phyloP scores from a whole-genome alignment of 1,140 invertebrate genomes.

The Trialeurodes vaporariorum region DNA sequence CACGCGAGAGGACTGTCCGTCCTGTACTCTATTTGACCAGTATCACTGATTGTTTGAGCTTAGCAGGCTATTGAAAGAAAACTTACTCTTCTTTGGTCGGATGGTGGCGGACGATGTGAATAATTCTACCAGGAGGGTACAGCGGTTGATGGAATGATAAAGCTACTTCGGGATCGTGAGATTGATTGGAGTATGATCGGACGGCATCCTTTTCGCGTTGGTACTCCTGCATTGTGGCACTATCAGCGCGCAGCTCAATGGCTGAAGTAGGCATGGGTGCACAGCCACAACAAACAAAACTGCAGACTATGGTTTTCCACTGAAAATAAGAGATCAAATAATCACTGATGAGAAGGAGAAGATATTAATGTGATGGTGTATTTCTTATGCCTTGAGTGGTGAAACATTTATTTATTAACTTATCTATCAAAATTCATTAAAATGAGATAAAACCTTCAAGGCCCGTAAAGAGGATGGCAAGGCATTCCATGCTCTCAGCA shows the following conservation, averaged over 20 bases:
- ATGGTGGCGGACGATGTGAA: constrained; percentile 82
- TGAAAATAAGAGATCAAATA: no score
- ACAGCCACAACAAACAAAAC: constrained; percentile 65
- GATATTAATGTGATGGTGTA: no score
- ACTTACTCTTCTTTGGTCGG: constrained; percentile 70
- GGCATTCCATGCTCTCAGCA: no score
- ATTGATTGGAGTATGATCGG: constrained; percentile 48
- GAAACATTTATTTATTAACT: no score
- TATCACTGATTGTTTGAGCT: constrained; percentile 9
- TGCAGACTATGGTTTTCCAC: constrained; percentile 82
- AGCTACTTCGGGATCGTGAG: constrained; percentile 57
- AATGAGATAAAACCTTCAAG: no score
- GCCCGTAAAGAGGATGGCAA: no score
- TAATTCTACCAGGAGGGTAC: constrained; percentile 77
- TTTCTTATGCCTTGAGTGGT: no score
- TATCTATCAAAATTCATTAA: no score
- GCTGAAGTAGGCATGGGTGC: constrained; percentile 52
- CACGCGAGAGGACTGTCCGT: no score
- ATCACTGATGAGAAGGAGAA: no score
- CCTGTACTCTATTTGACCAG: no score
- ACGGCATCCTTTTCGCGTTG: constrained; percentile 45
- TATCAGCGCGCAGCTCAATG: constrained; percentile 47
- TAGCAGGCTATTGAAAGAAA: constrained; percentile 8
- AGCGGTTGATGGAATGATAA: constrained; percentile 68
- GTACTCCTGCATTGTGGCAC: constrained; percentile 49